Percentiles rank a stretch among this genome's conserved stretches.
phyloP scores from a whole-genome alignment of 2,113 vertebrate genomes.

The Actenoides lindsayi region DNA sequence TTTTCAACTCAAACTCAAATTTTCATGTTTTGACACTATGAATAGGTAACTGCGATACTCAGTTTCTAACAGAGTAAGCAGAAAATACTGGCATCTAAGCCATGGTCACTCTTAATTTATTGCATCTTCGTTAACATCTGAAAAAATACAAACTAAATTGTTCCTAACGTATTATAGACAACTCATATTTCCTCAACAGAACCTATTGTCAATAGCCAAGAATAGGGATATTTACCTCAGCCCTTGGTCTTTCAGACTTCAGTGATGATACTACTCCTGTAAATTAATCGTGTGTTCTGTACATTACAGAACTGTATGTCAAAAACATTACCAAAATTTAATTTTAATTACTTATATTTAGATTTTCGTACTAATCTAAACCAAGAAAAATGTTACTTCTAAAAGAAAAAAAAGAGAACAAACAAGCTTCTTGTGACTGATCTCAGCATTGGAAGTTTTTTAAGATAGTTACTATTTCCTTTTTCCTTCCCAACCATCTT shows the following conservation, averaged over 20 bases:
- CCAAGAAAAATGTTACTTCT: not conserved
- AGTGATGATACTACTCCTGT: not conserved
- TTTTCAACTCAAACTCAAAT: not conserved
- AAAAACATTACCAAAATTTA: not conserved
- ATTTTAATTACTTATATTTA: not conserved
- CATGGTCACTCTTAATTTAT: not conserved
- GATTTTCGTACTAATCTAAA: not conserved
- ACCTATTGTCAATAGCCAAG: not conserved
- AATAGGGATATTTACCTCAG: not conserved
- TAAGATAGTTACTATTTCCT: not conserved
- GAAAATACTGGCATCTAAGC: not conserved
- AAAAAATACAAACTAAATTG: not conserved
- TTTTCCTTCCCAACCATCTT: not conserved
- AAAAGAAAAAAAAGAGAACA: not conserved
- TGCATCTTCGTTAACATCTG: not conserved
- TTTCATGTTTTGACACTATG: not conserved
- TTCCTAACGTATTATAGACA: not conserved
- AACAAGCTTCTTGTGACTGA: not conserved
- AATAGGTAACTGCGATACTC: not conserved
- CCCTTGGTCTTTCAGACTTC: not conserved
- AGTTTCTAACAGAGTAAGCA: not conserved
- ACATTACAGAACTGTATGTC: not conserved
- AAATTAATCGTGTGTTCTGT: not conserved
- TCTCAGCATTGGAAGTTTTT: not conserved
- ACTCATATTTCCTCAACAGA: not conserved